Percentiles rank a stretch among this genome's conserved stretches.
phyloP scores from a whole-genome alignment of 2,797 vertebrate species.

The Tragelaphus oryx region DNA sequence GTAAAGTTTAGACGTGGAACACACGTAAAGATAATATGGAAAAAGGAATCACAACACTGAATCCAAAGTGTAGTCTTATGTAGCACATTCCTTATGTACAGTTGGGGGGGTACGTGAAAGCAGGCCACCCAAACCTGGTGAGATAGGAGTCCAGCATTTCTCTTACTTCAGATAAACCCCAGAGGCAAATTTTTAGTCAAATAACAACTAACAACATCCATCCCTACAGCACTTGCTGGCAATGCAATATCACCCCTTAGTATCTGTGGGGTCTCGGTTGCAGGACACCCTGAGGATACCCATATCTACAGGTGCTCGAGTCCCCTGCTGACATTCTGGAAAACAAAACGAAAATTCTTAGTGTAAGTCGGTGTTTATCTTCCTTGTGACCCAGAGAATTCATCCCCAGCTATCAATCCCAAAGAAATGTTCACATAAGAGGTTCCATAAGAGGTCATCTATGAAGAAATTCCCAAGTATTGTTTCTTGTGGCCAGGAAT shows the following conservation, averaged over 20 bases:
- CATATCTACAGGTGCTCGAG: background rate
- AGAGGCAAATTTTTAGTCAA: background rate
- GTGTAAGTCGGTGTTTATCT: background rate
- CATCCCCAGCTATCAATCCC: background rate
- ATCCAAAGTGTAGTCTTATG: background rate
- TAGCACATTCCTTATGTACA: background rate
- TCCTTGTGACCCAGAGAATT: background rate
- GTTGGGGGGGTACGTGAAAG: rapidly evolving
- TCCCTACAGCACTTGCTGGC: background rate
- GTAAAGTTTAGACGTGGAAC: background rate
- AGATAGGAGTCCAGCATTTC: background rate
- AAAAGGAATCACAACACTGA: background rate
- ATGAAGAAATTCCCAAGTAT: background rate
- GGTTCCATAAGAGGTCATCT: background rate
- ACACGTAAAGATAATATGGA: background rate
- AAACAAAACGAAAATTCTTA: background rate
- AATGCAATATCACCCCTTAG: background rate
- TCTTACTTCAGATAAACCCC: background rate
- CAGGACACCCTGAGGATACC: background rate
- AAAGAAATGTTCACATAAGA: background rate
- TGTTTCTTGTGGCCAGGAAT: background rate
- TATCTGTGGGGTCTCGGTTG: background rate
- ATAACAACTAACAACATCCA: background rate
- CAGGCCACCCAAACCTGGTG: background rate
- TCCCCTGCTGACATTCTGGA: background rate